A percentile compares a stretch with the other conserved stretches of the same genome.
phyloP scores from a whole-genome alignment of 2,888 invertebrate species.

The Anoncus sp. region DNA sequence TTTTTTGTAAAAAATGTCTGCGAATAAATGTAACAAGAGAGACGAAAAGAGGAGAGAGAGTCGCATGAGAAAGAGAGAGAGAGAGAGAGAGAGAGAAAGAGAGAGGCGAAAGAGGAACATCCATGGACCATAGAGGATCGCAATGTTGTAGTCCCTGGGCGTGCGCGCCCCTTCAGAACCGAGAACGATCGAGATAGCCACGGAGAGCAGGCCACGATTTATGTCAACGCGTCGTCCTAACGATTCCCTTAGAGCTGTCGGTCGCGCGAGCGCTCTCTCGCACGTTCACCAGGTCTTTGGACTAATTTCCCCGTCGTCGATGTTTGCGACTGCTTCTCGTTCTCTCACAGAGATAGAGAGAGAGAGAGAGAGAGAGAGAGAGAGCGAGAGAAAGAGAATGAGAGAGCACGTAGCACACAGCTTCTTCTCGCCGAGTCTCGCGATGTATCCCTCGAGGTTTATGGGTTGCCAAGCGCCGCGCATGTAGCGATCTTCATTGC shows the following conservation, averaged over 20 bases:
- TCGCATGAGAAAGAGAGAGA: not conserved
- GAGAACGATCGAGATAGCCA: conserved; percentile 48
- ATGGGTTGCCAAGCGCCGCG: conserved; percentile 40
- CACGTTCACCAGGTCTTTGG: conserved; percentile 26
- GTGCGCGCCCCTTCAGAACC: conserved; percentile 37
- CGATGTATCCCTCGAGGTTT: conserved; percentile 46
- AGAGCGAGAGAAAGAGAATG: not conserved
- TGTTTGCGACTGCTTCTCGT: conserved; percentile 29
- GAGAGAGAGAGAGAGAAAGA: conserved; percentile 11
- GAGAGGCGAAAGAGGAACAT: conserved; percentile 11
- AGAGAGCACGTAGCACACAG: not conserved
- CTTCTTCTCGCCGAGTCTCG: conserved; percentile 13
- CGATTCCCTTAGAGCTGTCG: conserved; percentile 64
- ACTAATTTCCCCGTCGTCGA: conserved; percentile 55
- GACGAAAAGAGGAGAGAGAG: not conserved
- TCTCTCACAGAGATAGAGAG: not conserved
- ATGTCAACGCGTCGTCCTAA: conserved; percentile 64
- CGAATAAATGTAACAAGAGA: not conserved
- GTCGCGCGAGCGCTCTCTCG: conserved; percentile 24
- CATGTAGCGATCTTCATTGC: conserved; percentile 24
- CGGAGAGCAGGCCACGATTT: conserved; percentile 60
- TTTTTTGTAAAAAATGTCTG: conserved; percentile 1
- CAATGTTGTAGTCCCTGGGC: conserved; percentile 28
- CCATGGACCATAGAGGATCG: conserved; percentile 26
- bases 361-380: not conserved